Percentiles rank a stretch among this genome's conserved stretches.
phyloP scores from a whole-genome alignment of 2,113 vertebrate genomes.

The Vimba vimba region DNA sequence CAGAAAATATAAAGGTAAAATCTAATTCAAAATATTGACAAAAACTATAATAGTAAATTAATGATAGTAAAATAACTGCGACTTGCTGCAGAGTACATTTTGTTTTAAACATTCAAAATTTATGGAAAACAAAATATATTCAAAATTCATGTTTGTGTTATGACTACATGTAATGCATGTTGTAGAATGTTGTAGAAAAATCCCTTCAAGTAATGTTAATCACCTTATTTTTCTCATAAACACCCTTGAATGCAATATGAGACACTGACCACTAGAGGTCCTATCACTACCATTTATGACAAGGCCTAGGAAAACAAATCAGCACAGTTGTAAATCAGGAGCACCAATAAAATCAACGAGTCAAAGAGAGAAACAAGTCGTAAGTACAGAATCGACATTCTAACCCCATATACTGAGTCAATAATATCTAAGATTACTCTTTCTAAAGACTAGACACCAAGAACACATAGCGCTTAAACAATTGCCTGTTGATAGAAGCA shows the following conservation, averaged over 20 bases:
- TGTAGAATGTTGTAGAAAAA: neutral
- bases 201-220: neutral
- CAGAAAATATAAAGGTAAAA: neutral
- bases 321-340: constrained; percentile 19
- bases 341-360: constrained; percentile 1
- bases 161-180: neutral
- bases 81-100: neutral
- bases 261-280: constrained; percentile 60
- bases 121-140: neutral
- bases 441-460: neutral
- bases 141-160: neutral
- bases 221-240: neutral
- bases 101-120: neutral
- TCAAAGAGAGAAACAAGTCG: constrained; percentile 10
- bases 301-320: neutral
- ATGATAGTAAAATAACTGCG: neutral
- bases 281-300: constrained; percentile 36
- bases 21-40: neutral
- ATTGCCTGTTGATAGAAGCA: constrained; percentile 23
- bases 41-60: neutral
- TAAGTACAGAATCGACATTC: constrained; percentile 21
- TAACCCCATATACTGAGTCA: constrained; percentile 18
- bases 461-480: constrained; percentile 7
- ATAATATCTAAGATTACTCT: neutral
- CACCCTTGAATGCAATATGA: neutral